Conservation (phyloP, 1,140 invertebrate species). For the Ostrea denselamellosa region DNA sequence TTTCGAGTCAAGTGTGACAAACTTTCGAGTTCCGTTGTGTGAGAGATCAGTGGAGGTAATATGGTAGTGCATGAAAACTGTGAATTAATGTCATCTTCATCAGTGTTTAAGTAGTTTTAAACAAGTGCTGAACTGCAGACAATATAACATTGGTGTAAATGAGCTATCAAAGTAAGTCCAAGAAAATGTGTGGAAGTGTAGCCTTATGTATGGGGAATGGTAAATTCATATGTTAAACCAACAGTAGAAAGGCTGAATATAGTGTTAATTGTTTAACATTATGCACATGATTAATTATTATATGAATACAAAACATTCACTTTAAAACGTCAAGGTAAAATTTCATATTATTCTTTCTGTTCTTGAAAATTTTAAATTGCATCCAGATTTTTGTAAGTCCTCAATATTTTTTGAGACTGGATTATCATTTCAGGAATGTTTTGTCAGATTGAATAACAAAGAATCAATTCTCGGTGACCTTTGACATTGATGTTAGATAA, state of each 20-base stretch:
- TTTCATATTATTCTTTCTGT: not conserved
- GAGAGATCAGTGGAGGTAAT: not conserved
- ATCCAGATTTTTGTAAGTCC: not conserved
- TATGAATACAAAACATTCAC: not conserved
- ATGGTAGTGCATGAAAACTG: not conserved
- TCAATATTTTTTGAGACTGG: not conserved
- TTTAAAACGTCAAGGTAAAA: no score
- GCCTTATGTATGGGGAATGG: not conserved
- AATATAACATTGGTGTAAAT: not conserved
- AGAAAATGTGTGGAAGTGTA: not conserved
- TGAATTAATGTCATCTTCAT: not conserved
- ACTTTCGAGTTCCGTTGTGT: not conserved
- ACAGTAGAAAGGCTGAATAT: not conserved
- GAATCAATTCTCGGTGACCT: not conserved
- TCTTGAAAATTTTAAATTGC: not conserved
- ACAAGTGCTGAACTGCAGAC: not conserved
- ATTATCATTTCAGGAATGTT: not conserved
- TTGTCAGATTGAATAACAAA: not conserved
- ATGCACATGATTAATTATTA: not conserved
- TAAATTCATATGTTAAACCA: not conserved
- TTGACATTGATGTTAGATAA: conserved; percentile 36
- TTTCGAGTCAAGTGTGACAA: not conserved
- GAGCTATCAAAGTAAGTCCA: not conserved
- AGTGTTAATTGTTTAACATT: not conserved
- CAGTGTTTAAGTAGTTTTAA: not conserved